These are phyloP conservation scores for Crocallis elinguaria DNA, from an alignment of 2,888 invertebrate species.

Conservation along the genomic window DNA sequence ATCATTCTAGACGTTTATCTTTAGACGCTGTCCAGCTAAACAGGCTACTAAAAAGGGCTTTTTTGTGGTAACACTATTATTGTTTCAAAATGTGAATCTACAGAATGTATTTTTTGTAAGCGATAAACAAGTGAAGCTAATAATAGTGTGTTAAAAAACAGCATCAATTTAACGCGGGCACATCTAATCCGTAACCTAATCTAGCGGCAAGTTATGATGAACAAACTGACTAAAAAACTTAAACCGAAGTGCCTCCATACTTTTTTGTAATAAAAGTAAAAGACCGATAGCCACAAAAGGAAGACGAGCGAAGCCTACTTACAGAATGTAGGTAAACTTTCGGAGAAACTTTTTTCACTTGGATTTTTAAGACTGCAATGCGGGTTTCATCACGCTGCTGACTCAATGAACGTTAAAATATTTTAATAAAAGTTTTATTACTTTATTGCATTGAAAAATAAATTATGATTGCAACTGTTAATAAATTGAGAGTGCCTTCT, in stretches of 20 bases:
- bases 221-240: constrained; percentile 47
- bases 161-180: constrained; percentile 42
- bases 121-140: too few relatives aligned
- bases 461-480: neutral
- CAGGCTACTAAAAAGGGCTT: too few relatives aligned
- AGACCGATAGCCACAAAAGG: constrained; percentile 45
- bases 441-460: neutral
- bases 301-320: constrained; percentile 57
- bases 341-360: constrained; percentile 43
- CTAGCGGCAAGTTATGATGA: constrained; percentile 57
- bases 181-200: constrained; percentile 52
- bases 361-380: constrained; percentile 13
- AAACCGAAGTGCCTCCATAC: constrained; percentile 37
- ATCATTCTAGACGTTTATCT: too few relatives aligned
- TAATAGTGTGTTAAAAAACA: too few relatives aligned
- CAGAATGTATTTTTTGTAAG: constrained; percentile 20
- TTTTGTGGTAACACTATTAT: too few relatives aligned
- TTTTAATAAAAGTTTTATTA: neutral
- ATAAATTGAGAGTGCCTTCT: too few relatives aligned
- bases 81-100: constrained; percentile 12
- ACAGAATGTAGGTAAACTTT: constrained; percentile 52
- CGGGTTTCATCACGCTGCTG: neutral
- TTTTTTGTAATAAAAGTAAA: constrained; percentile 44
- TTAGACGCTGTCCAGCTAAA: too few relatives aligned
- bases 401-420: neutral